Conservation (phyloP, 2,113 vertebrate genomes). For the Ursus arctos region DNA sequence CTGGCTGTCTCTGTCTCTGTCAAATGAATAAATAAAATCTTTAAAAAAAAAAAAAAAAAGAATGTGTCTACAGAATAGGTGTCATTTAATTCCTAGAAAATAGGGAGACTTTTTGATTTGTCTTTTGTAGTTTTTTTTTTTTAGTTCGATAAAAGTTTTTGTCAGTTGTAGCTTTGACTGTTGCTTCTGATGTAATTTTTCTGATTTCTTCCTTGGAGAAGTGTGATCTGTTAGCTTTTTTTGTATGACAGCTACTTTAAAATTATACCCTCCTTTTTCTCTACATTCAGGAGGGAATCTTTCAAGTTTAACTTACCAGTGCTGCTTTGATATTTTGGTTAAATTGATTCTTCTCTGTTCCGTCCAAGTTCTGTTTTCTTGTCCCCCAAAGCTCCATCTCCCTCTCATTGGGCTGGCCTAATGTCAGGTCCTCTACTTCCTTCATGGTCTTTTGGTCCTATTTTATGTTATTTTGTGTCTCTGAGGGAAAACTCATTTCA, state of each 20-base stretch:
- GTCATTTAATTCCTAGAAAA: not conserved
- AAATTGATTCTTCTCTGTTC: not conserved
- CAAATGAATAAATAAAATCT: no score
- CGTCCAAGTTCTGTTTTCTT: not conserved
- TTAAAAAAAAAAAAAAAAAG: not conserved
- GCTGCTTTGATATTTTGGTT: not conserved
- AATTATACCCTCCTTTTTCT: not conserved
- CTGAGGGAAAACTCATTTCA: not conserved
- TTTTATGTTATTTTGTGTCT: not conserved
- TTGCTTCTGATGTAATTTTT: slow-evolving; percentile 31
- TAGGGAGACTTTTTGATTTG: not conserved
- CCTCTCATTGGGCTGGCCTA: not conserved
- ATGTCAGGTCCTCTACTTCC: not conserved
- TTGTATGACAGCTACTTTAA: not conserved
- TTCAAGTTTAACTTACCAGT: slow-evolving; percentile 12
- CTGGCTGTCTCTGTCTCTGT: no score
- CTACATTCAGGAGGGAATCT: not conserved
- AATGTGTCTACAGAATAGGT: not conserved
- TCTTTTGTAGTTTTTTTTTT: not conserved
- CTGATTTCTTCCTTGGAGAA: slow-evolving; percentile 2
- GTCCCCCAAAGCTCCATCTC: not conserved
- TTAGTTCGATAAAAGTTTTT: not conserved
- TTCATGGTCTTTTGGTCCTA: not conserved
- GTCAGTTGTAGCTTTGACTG: not conserved
- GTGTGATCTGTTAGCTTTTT: not conserved